phyloP scores from a whole-genome alignment of 2,797 vertebrate species.

The Acestrorhynchus altus region DNA sequence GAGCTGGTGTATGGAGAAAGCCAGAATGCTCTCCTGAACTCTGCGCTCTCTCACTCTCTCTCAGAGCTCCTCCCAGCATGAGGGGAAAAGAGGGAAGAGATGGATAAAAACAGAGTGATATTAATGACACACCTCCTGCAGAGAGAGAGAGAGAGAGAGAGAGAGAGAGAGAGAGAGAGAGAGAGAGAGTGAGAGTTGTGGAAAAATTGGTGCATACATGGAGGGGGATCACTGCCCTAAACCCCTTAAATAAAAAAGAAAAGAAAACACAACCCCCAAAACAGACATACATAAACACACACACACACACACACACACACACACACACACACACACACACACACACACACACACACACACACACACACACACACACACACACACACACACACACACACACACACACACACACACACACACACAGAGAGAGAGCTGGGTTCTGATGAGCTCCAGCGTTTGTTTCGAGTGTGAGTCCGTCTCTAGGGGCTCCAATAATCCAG shows the following conservation, averaged over 20 bases:
- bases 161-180: slow-evolving; percentile 65
- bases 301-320: slow-evolving; percentile 10
- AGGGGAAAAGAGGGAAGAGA: slow-evolving; percentile 60
- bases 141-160: slow-evolving; percentile 51
- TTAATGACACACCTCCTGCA: slow-evolving; percentile 58
- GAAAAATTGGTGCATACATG: slow-evolving; percentile 69
- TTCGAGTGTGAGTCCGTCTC: slow-evolving; percentile 73
- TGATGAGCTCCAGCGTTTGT: slow-evolving; percentile 78
- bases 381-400: slow-evolving; percentile 29
- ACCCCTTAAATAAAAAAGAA: slow-evolving; percentile 41
- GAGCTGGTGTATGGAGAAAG: neutral
- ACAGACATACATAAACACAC: too few relatives aligned
- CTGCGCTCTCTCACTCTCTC: neutral
- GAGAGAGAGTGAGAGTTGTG: slow-evolving; percentile 62
- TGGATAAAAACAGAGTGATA: slow-evolving; percentile 68
- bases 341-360: slow-evolving; percentile 9
- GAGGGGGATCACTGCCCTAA: slow-evolving; percentile 63
- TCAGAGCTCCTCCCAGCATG: neutral
- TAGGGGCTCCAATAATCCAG: slow-evolving; percentile 85
- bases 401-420: slow-evolving; percentile 14
- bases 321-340: slow-evolving; percentile 32
- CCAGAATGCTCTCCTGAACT: neutral
- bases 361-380: slow-evolving; percentile 18
- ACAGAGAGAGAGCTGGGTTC: slow-evolving; percentile 53
- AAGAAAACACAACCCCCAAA: slow-evolving; percentile 64